phyloP scores from a whole-genome alignment of 2,113 vertebrate species.

The Cyprinus carpio region DNA sequence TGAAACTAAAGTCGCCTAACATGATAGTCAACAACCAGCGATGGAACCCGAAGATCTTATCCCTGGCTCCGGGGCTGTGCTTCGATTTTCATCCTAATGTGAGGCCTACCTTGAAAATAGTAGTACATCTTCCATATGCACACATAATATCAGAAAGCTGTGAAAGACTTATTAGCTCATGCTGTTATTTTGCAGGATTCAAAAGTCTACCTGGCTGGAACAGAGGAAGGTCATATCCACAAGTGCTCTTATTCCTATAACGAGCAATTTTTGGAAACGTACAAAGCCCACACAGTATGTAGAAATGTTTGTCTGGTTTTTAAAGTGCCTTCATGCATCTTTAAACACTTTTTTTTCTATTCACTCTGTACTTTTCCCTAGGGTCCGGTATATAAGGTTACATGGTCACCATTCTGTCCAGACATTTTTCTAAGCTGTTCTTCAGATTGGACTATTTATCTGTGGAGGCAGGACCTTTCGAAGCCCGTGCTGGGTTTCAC shows the following conservation, averaged over 20 bases:
- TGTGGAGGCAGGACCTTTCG: slow-evolving; percentile 80
- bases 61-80: slow-evolving; percentile 81
- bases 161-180: neutral
- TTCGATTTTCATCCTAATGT: slow-evolving; percentile 89
- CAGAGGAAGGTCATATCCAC: slow-evolving; percentile 87
- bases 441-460: slow-evolving; percentile 84
- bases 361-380: neutral
- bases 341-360: no score
- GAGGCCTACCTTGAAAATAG: slow-evolving; percentile 33
- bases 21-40: slow-evolving; percentile 43
- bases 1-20: slow-evolving; percentile 75
- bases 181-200: slow-evolving; percentile 73
- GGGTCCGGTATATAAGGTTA: slow-evolving; percentile 69
- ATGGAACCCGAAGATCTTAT: slow-evolving; percentile 72
- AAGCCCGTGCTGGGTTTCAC: slow-evolving; percentile 75
- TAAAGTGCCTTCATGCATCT: neutral
- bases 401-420: slow-evolving; percentile 82
- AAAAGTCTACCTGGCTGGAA: slow-evolving; percentile 83
- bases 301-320: neutral
- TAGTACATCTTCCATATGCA: neutral
- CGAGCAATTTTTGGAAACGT: slow-evolving; percentile 82
- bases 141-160: neutral
- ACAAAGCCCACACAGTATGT: slow-evolving; percentile 84
- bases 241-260: slow-evolving; percentile 83
- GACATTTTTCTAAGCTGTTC: slow-evolving; percentile 91